phyloP scores from a whole-genome alignment of 2,113 vertebrate species.

The Pedetes capensis region DNA sequence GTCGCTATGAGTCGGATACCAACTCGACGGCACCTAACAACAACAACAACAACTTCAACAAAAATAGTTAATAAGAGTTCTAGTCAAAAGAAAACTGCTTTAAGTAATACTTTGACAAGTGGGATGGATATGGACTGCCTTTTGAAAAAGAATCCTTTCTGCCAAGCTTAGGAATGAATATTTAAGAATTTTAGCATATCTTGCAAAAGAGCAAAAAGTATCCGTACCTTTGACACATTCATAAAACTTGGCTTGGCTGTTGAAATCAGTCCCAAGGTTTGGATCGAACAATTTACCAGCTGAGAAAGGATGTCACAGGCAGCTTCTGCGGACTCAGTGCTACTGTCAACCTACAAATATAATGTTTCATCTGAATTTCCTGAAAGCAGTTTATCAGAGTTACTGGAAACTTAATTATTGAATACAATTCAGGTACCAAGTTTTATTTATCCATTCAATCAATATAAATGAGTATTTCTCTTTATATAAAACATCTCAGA shows the following conservation, averaged over 20 bases:
- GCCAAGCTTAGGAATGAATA: background rate
- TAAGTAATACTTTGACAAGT: background rate
- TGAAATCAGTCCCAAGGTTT: constrained; percentile 92
- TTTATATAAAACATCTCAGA: background rate
- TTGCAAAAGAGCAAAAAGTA: background rate
- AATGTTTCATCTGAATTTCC: constrained; percentile 41
- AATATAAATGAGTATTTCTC: background rate
- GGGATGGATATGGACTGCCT: background rate
- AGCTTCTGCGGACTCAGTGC: constrained; percentile 92
- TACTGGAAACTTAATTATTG: background rate
- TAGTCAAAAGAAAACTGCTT: background rate
- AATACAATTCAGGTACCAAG: background rate
- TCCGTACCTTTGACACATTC: constrained; percentile 90
- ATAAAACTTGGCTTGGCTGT: constrained; percentile 93
- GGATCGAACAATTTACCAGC: constrained; percentile 93
- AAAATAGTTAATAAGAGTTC: background rate
- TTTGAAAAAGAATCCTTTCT: background rate
- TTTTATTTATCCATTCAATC: background rate
- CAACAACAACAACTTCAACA: too few species aligned
- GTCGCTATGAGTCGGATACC: too few species aligned
- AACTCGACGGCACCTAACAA: too few species aligned
- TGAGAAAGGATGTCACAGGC: constrained; percentile 94
- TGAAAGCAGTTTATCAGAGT: background rate
- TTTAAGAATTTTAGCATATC: background rate
- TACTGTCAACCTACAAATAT: constrained; percentile 89